phyloP scores from a whole-genome alignment of 2,113 vertebrate species.

The Ardeotis arabs region DNA sequence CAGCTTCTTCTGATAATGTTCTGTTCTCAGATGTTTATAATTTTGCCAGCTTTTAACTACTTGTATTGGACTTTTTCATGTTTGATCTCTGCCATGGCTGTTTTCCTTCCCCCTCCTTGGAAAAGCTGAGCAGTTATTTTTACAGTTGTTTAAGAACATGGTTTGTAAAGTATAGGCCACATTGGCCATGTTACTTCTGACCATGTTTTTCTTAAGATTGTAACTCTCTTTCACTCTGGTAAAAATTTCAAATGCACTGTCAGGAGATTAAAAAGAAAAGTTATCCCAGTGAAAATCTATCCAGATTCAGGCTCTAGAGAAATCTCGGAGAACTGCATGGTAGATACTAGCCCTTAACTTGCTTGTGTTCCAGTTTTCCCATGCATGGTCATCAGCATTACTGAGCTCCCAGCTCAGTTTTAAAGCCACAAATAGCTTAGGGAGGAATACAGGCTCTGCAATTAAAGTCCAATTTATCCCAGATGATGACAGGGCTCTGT shows the following conservation, averaged over 20 bases:
- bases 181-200: neutral
- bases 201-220: neutral
- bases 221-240: neutral
- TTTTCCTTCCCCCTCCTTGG: neutral
- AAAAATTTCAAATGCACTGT: neutral
- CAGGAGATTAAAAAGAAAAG: neutral
- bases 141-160: neutral
- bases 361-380: neutral
- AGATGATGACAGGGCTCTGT: neutral
- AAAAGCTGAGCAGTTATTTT: neutral
- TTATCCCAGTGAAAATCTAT: neutral
- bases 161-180: neutral
- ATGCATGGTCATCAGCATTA: neutral
- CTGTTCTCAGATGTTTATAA: neutral
- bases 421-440: neutral
- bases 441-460: neutral
- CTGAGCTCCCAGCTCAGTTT: neutral
- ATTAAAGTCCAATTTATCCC: neutral
- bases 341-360: neutral
- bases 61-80: neutral
- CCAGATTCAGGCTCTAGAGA: neutral
- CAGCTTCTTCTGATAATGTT: neutral
- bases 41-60: neutral
- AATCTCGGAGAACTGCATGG: neutral
- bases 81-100: neutral